phyloP scores from a whole-genome alignment of 30 jellyfish, hydroid and myxozoan species.

The Thelohanellus kitauei region DNA sequence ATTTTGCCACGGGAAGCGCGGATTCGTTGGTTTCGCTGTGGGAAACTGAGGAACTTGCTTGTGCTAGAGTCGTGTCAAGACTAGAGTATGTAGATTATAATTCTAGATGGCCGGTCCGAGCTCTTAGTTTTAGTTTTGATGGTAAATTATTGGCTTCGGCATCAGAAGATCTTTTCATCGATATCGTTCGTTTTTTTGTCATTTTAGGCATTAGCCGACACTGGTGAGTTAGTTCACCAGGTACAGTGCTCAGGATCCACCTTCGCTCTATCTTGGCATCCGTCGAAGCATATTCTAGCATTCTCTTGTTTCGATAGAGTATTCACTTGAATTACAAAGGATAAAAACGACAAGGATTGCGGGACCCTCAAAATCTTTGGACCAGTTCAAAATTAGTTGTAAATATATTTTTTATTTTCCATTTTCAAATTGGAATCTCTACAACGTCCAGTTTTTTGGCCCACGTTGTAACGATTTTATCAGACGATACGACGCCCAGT shows the following conservation, averaged over 20 bases:
- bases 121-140: constrained; percentile 55
- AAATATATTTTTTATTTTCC: too few relatives aligned
- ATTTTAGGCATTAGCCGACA: constrained; percentile 67
- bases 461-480: too few relatives aligned
- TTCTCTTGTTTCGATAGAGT: constrained; percentile 86
- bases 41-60: constrained; percentile 53
- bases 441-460: too few relatives aligned
- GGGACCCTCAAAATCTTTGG: constrained; percentile 86
- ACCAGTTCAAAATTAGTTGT: too few relatives aligned
- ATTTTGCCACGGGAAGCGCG: constrained; percentile 96
- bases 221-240: constrained; percentile 61
- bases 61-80: constrained; percentile 51
- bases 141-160: constrained; percentile 90
- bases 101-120: constrained; percentile 80
- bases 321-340: constrained; percentile 8
- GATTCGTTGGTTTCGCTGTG: constrained; percentile 73
- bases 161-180: constrained; percentile 67
- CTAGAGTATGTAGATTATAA: constrained; percentile 29
- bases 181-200: constrained; percentile 16
- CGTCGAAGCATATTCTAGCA: constrained; percentile 35
- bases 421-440: too few relatives aligned
- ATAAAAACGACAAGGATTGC: constrained; percentile 69
- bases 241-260: constrained; percentile 66
- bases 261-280: constrained; percentile 95
- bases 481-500: too few relatives aligned